Evolutionary conservation across 1,140 invertebrate genomes (phyloP).

Genomic region (Drosophila pseudoobscura): DNA sequence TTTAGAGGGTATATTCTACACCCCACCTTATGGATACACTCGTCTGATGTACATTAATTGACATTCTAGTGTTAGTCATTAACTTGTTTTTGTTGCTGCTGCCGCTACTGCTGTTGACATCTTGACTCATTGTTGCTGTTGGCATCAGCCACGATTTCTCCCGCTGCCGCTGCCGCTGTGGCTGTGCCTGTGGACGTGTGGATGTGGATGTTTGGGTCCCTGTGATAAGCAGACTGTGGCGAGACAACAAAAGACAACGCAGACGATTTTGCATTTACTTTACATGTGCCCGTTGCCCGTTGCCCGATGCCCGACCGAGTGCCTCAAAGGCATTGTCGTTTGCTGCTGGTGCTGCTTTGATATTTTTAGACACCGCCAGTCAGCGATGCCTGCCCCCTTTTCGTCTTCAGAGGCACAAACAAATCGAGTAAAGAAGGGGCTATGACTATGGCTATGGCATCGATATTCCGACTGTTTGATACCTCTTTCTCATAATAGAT

Average conservation of each 20-base stretch:
- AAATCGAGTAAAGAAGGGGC: background rate
- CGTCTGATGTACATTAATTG: conserved; percentile 29
- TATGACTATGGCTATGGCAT: too few species aligned
- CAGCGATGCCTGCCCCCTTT: conserved; percentile 13
- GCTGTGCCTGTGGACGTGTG: conserved; percentile 15
- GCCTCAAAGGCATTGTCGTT: conserved; percentile 35
- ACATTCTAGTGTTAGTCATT: conserved; percentile 71
- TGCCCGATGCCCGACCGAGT: conserved; percentile 16
- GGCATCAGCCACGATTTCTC: conserved; percentile 11
- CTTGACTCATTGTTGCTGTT: conserved; percentile 21
- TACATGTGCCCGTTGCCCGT: conserved; percentile 37
- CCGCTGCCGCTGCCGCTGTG: conserved; percentile 11
- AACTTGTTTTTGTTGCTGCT: conserved; percentile 24
- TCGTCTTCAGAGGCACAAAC: conserved; percentile 12
- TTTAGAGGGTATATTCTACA: too few species aligned
- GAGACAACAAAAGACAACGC: conserved; percentile 78
- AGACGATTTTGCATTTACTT: conserved; percentile 73
- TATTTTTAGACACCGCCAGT: conserved; percentile 66
- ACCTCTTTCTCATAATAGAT: too few species aligned
- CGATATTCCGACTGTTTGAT: too few species aligned
- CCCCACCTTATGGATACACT: conserved; percentile 2
- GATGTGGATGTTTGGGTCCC: conserved; percentile 7
- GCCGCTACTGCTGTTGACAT: background rate
- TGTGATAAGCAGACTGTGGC: conserved; percentile 77
- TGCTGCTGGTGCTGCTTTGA: conserved; percentile 18